Evolutionary conservation across 2,113 vertebrate genomes (phyloP).

Genomic region (Hippocampus comes): DNA sequence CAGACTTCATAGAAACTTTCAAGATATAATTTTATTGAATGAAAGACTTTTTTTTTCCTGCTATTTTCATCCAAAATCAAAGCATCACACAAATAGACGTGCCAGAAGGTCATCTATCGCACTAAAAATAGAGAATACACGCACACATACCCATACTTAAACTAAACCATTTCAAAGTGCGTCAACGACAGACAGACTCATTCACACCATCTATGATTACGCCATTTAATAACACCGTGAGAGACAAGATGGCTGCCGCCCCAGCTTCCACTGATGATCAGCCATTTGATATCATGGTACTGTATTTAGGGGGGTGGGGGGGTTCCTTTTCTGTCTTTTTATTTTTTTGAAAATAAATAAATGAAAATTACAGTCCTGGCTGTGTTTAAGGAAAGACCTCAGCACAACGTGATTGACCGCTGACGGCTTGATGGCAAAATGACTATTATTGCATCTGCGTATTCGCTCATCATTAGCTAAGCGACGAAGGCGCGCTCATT

Average conservation of each 20-base stretch:
- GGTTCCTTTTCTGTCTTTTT: background rate
- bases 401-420: conserved; percentile 81
- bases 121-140: conserved; percentile 9
- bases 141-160: background rate
- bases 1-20: background rate
- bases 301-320: conserved; percentile 71
- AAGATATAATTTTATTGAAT: conserved; percentile 13
- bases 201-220: conserved; percentile 73
- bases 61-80: conserved; percentile 19
- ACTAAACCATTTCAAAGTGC: conserved; percentile 30
- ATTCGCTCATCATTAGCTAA: conserved; percentile 68
- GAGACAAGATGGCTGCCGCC: conserved; percentile 49
- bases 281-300: conserved; percentile 75
- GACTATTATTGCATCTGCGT: conserved; percentile 76
- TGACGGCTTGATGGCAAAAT: conserved; percentile 83
- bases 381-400: conserved; percentile 76
- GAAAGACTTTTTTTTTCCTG: background rate
- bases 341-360: conserved; percentile 55
- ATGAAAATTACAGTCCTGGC: conserved; percentile 73
- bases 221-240: conserved; percentile 69
- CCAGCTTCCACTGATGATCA: conserved; percentile 49
- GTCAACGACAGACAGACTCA: conserved; percentile 57
- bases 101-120: background rate
- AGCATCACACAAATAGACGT: conserved; percentile 8
- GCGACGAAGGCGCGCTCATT: conserved; percentile 60